Percentiles rank a stretch among this genome's conserved stretches.
Conservation (phyloP, 2,797 vertebrate species). For the Cryptoprocta ferox region DNA sequence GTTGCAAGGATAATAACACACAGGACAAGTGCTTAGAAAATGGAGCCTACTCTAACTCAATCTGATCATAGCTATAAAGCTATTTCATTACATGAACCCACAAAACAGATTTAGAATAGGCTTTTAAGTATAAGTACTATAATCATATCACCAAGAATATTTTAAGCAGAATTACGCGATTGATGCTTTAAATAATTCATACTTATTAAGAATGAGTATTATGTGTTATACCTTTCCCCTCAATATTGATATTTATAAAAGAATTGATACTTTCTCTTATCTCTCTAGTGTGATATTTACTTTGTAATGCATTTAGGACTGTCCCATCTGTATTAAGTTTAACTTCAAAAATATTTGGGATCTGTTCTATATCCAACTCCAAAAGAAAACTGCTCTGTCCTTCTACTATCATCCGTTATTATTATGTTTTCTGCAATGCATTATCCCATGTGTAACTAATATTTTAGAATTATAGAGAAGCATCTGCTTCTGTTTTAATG, state of each 20-base stretch:
- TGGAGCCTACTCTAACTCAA: background rate
- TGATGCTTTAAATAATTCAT: conserved; percentile 51
- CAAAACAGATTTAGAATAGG: background rate
- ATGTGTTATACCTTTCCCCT: background rate
- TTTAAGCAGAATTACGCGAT: conserved; percentile 24
- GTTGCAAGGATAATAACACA: background rate
- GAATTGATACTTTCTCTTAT: background rate
- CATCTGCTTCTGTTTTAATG: conserved; percentile 84
- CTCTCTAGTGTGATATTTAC: conserved; percentile 60
- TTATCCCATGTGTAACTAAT: conserved; percentile 80
- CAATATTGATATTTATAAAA: background rate
- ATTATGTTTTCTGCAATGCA: conserved; percentile 72
- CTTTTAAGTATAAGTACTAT: background rate
- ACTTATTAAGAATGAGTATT: conserved; percentile 48
- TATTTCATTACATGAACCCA: background rate
- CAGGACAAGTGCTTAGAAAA: background rate
- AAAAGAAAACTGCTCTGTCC: conserved; percentile 66
- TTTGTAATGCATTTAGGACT: conserved; percentile 52
- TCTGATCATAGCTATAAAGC: background rate
- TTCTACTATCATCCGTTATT: conserved; percentile 74
- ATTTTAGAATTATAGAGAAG: conserved; percentile 74
- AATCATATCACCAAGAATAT: background rate
- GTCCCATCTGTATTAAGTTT: conserved; percentile 79
- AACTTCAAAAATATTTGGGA: conserved; percentile 76
- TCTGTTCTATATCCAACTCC: conserved; percentile 77